phyloP scores from a whole-genome alignment of 1,140 invertebrate species.

The Drosophila sp. region DNA sequence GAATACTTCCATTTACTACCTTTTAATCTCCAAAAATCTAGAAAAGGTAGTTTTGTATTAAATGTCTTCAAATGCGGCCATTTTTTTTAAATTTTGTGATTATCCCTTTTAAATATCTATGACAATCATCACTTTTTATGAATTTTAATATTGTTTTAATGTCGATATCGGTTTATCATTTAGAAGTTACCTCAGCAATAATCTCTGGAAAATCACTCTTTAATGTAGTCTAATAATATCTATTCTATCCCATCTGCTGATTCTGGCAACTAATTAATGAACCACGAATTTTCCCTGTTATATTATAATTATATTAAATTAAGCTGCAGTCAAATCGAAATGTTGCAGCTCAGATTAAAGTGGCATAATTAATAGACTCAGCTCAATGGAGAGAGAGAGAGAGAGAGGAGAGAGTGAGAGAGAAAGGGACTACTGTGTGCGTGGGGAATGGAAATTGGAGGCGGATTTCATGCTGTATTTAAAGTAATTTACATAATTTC shows the following conservation, averaged over 20 bases:
- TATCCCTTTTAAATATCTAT: no score
- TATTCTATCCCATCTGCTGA: neutral
- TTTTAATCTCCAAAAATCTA: no score
- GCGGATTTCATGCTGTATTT: slow-evolving; percentile 10
- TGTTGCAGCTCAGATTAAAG: slow-evolving; percentile 52
- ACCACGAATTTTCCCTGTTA: neutral
- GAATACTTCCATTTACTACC: no score
- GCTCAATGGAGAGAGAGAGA: slow-evolving; percentile 25
- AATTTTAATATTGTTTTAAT: no score
- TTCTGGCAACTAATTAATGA: slow-evolving; percentile 17
- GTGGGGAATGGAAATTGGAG: slow-evolving; percentile 32
- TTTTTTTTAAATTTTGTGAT: no score
- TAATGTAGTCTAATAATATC: neutral
- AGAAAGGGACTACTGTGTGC: neutral
- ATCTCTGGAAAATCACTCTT: neutral
- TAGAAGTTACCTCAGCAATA: no score
- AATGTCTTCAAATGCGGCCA: no score
- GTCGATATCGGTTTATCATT: no score
- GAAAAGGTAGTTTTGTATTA: no score
- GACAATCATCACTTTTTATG: no score
- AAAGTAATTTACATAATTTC: slow-evolving; percentile 71
- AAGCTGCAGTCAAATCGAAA: slow-evolving; percentile 23
- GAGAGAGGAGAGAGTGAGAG: neutral
- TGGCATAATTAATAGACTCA: slow-evolving; percentile 65
- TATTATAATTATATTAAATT: slow-evolving; percentile 38